Evolutionary conservation across 2,888 invertebrate species (phyloP).

Genomic region (Clanis bilineata): DNA sequence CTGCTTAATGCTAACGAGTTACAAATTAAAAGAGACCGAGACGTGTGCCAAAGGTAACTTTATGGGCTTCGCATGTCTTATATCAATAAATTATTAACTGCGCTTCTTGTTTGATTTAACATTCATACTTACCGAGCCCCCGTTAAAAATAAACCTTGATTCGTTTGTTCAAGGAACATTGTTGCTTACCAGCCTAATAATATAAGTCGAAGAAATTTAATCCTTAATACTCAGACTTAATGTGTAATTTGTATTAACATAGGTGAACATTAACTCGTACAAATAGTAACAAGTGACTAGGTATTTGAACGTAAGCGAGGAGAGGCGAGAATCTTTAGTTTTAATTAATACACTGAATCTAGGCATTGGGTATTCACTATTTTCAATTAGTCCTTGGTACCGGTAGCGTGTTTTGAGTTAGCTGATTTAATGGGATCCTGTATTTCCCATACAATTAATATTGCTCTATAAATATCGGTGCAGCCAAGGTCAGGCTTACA

Average conservation of each 20-base stretch:
- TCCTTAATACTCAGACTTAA: slow-evolving; percentile 60
- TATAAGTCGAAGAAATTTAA: slow-evolving; percentile 57
- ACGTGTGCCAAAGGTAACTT: slow-evolving; percentile 80
- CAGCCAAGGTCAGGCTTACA: slow-evolving; percentile 8
- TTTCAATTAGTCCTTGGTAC: slow-evolving; percentile 71
- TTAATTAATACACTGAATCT: slow-evolving; percentile 76
- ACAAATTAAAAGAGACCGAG: slow-evolving; percentile 79
- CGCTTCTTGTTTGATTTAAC: slow-evolving; percentile 78
- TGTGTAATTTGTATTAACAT: slow-evolving; percentile 65
- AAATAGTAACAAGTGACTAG: slow-evolving; percentile 58
- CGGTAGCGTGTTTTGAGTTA: slow-evolving; percentile 74
- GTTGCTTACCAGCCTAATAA: slow-evolving; percentile 39
- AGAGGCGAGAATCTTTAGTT: slow-evolving; percentile 74
- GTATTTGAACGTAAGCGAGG: slow-evolving; percentile 66
- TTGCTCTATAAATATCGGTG: slow-evolving; percentile 45
- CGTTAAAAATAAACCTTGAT: slow-evolving; percentile 63
- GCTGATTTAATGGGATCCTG: slow-evolving; percentile 66
- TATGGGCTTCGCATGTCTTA: slow-evolving; percentile 82
- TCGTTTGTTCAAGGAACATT: slow-evolving; percentile 58
- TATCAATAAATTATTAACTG: slow-evolving; percentile 82
- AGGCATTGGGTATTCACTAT: slow-evolving; percentile 64
- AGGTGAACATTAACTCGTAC: slow-evolving; percentile 43
- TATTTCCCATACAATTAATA: slow-evolving; percentile 63
- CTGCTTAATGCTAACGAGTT: slow-evolving; percentile 74
- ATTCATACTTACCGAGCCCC: slow-evolving; percentile 61